Evolutionary conservation across 2,113 vertebrate species (phyloP).

Genomic region (Gracilinanus agilis): DNA sequence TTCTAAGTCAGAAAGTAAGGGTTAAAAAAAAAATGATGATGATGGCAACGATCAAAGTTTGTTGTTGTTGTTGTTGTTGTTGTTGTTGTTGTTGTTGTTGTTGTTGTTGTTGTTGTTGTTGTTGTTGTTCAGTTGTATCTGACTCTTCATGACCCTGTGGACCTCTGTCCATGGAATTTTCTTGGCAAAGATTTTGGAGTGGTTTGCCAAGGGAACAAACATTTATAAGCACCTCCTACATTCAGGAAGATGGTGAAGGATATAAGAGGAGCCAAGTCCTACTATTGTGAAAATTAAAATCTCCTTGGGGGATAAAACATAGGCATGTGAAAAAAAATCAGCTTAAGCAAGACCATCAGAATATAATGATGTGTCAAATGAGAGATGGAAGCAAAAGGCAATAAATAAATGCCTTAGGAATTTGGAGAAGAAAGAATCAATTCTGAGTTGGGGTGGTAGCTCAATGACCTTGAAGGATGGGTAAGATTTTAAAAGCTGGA

Average conservation of each 20-base stretch:
- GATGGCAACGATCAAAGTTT: neutral
- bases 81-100: no score
- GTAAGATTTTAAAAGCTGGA: slow-evolving; percentile 49
- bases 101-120: no score
- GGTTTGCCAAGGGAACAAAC: neutral
- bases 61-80: no score
- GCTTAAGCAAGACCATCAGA: no score
- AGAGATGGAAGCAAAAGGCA: slow-evolving; percentile 18
- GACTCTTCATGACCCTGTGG: no score
- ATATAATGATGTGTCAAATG: neutral
- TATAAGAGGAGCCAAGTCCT: neutral
- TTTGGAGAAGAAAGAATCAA: slow-evolving; percentile 35
- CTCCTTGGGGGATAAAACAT: neutral
- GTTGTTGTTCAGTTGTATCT: no score
- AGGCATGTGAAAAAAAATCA: neutral
- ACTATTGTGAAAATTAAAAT: neutral
- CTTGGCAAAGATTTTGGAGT: no score
- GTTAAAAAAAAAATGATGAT: neutral
- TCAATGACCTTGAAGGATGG: slow-evolving; percentile 18
- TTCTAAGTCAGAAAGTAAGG: no score
- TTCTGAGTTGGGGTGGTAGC: neutral
- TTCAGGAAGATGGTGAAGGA: neutral
- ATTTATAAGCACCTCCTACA: neutral
- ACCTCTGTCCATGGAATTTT: no score
- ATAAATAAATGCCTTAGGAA: slow-evolving; percentile 26